Conservation (phyloP, 2,113 vertebrate genomes). For the Lontra canadensis region DNA sequence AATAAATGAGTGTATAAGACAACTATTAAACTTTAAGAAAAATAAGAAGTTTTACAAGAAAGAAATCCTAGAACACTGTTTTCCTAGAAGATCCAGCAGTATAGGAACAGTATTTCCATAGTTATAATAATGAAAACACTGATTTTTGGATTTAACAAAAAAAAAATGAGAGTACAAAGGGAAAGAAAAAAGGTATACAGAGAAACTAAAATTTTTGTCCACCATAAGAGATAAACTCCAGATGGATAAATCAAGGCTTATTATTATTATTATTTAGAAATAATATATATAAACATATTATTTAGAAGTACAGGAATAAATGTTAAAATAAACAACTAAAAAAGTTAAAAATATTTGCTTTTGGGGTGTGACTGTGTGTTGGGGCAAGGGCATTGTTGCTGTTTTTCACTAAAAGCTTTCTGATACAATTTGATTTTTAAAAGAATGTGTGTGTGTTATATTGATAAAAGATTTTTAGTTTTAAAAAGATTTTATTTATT, state of each 20-base stretch:
- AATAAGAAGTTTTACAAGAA: slow-evolving; percentile 13
- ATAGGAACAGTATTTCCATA: not conserved
- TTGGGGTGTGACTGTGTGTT: not conserved
- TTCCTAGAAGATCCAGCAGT: not conserved
- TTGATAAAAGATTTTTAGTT: not conserved
- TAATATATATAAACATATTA: not conserved
- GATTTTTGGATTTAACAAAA: not conserved
- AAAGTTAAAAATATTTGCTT: not conserved
- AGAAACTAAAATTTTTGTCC: not conserved
- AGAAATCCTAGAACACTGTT: not conserved
- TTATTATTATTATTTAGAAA: not conserved
- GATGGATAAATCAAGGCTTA: not conserved
- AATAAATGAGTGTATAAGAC: not conserved
- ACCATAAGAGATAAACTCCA: not conserved
- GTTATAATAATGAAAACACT: not conserved
- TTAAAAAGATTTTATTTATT: no score
- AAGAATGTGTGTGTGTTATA: not conserved
- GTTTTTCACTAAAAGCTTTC: not conserved
- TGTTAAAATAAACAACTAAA: not conserved
- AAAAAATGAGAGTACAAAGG: not conserved
- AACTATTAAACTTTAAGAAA: slow-evolving; percentile 26
- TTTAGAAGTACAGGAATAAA: not conserved
- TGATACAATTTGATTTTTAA: slow-evolving; percentile 21
- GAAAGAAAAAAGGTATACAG: not conserved
- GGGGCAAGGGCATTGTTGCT: not conserved